Conservation (phyloP, 1,140 invertebrate species). For the roundworm (Caenorhabditis elegans) region DNA sequence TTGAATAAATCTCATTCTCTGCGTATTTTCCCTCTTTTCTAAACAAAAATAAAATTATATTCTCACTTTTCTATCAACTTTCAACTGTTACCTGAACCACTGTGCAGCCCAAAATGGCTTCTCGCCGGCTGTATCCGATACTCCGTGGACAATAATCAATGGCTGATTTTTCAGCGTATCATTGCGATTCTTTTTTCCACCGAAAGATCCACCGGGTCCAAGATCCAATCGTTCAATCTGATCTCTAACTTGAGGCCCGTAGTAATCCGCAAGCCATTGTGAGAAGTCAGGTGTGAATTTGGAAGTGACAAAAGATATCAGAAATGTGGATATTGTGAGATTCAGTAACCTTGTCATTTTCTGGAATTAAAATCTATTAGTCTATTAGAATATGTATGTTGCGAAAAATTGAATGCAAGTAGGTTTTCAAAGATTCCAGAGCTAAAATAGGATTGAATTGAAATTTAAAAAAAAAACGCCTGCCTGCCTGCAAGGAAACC, state of each 20-base stretch:
- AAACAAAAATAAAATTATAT: not conserved
- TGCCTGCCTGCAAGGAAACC: too few species aligned
- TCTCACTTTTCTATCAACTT: not conserved
- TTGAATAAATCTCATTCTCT: constrained; percentile 57
- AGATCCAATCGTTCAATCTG: constrained; percentile 61
- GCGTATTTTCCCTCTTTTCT: constrained; percentile 51
- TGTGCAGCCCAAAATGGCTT: constrained; percentile 57
- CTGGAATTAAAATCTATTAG: too few species aligned
- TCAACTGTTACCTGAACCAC: constrained; percentile 49
- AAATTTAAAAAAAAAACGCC: too few species aligned
- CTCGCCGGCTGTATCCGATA: constrained; percentile 60
- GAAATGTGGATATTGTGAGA: not conserved
- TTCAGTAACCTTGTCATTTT: not conserved
- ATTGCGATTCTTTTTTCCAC: constrained; percentile 49
- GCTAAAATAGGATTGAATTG: too few species aligned
- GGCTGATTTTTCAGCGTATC: constrained; percentile 57
- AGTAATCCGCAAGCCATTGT: constrained; percentile 55
- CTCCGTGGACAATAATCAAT: constrained; percentile 63
- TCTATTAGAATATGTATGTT: too few species aligned
- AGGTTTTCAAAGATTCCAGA: too few species aligned
- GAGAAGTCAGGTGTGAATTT: constrained; percentile 54
- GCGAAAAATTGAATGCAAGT: too few species aligned
- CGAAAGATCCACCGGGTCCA: constrained; percentile 56
- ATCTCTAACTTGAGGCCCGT: constrained; percentile 57
- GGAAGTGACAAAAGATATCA: constrained; percentile 15